Conservation (phyloP, 2,797 vertebrate genomes). For the Mus caroli region DNA sequence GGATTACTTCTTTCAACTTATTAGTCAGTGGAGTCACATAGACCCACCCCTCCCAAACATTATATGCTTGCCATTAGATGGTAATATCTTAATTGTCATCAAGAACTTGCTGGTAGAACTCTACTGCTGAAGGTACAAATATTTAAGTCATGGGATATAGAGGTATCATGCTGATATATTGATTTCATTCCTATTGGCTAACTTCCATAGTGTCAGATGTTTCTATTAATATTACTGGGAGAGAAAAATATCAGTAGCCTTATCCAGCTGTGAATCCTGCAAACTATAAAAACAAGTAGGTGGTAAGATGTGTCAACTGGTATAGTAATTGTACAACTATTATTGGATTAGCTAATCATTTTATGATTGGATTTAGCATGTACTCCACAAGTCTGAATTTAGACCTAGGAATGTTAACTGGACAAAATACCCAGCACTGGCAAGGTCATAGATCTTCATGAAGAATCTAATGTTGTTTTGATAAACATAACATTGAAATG, state of each 20-base stretch:
- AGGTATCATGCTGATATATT: not conserved
- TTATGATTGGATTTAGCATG: not conserved
- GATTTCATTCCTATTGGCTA: not conserved
- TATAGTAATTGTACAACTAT: not conserved
- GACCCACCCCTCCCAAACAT: not conserved
- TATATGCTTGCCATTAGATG: not conserved
- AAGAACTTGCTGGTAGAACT: not conserved
- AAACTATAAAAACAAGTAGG: not conserved
- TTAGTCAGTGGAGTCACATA: not conserved
- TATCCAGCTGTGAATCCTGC: not conserved
- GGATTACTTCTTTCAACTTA: too few relatives aligned
- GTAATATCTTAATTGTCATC: too few relatives aligned
- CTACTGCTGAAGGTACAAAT: not conserved
- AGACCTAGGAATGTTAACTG: not conserved
- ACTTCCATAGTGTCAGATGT: too few relatives aligned
- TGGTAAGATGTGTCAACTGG: not conserved
- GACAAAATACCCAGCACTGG: too few relatives aligned
- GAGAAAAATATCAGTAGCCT: not conserved
- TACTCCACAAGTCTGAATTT: too few relatives aligned
- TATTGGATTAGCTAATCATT: not conserved
- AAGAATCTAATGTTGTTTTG: not conserved
- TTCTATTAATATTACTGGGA: too few relatives aligned
- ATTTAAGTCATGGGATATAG: not conserved
- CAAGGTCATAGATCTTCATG: too few relatives aligned
- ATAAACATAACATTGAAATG: not conserved